A percentile compares a stretch with the other conserved stretches of the same genome.
Evolutionary conservation across 37 sponge, comb jelly and placozoan species (phyloP).

Genomic region (Axinella damicornis): DNA sequence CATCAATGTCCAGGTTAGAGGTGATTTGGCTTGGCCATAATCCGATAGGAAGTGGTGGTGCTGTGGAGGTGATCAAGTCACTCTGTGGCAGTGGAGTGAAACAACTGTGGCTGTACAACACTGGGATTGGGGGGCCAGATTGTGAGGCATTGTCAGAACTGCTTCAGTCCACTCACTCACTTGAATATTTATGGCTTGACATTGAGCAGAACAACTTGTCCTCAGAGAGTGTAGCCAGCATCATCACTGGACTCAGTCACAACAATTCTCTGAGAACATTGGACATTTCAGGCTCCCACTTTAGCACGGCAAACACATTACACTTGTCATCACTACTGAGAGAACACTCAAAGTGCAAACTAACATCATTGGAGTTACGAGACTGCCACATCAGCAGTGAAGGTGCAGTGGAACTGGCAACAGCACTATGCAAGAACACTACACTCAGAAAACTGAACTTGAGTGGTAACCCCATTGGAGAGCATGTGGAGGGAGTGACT

Average conservation of each 20-base stretch:
- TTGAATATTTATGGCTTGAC: background rate
- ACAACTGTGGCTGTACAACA: background rate
- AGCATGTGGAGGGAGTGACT: background rate
- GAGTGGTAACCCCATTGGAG: background rate
- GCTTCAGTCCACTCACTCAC: background rate
- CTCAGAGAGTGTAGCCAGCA: background rate
- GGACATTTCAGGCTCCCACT: too few relatives aligned
- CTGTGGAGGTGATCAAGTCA: slow-evolving; percentile 6
- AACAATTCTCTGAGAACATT: too few relatives aligned
- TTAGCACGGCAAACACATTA: too few relatives aligned
- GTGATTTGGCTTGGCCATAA: background rate
- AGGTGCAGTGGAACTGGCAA: too few relatives aligned
- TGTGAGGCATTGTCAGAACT: background rate
- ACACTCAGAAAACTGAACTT: slow-evolving; percentile 5
- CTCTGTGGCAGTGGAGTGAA: slow-evolving; percentile 5
- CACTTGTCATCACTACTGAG: too few relatives aligned
- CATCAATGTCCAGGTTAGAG: slow-evolving; percentile 2
- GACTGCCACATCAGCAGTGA: too few relatives aligned
- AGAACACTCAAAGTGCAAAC: too few relatives aligned
- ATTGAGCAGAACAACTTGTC: background rate
- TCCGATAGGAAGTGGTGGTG: slow-evolving; percentile 21
- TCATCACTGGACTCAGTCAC: slow-evolving; percentile 7
- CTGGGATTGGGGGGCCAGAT: slow-evolving; percentile 5
- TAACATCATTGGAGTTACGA: too few relatives aligned
- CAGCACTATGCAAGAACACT: too few relatives aligned